phyloP scores from a whole-genome alignment of 1,140 invertebrate genomes.

The Brachionus angularis region DNA sequence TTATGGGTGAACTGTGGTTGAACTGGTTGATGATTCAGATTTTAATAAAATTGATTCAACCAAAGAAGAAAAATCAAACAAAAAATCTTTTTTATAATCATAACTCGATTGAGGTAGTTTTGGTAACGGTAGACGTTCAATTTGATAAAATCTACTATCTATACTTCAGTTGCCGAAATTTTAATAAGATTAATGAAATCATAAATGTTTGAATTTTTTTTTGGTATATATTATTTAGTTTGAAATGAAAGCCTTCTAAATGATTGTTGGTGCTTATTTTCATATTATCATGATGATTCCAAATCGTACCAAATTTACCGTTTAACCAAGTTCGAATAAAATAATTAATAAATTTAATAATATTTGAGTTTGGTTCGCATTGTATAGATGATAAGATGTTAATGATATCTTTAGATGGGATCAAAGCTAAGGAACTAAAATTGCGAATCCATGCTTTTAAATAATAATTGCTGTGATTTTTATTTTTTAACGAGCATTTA shows the following conservation, averaged over 20 bases:
- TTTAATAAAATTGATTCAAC: background rate
- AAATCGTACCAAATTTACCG: background rate
- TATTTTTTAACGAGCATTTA: background rate
- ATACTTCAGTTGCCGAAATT: background rate
- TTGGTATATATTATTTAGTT: background rate
- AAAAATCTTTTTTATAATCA: background rate
- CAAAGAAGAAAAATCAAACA: too few species aligned
- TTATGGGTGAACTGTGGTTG: too few species aligned
- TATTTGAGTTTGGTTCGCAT: background rate
- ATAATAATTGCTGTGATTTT: background rate
- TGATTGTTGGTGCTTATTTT: background rate
- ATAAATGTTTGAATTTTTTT: background rate
- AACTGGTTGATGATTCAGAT: background rate
- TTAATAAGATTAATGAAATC: background rate
- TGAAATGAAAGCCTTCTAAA: background rate
- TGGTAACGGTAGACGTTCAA: background rate
- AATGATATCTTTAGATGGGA: background rate
- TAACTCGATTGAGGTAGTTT: background rate
- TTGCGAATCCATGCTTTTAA: background rate
- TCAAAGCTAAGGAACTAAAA: background rate
- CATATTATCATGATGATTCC: background rate
- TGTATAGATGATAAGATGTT: background rate
- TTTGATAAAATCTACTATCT: background rate
- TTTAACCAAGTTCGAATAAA: background rate
- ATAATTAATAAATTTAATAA: background rate